Conservation (phyloP, 2,888 invertebrate genomes). For the Hypomecis punctinalis region DNA sequence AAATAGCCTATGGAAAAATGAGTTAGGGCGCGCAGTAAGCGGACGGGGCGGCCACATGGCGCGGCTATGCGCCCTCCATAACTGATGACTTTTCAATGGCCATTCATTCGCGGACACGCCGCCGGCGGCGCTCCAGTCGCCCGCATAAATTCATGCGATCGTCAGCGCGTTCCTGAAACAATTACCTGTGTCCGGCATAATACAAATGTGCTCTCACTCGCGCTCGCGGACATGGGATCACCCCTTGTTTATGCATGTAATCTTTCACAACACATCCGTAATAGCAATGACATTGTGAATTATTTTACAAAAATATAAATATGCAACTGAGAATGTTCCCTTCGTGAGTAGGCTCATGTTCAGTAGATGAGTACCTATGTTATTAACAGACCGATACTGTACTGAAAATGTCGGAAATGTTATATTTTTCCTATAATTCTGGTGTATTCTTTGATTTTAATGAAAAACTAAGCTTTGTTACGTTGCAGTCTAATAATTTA, state of each 20-base stretch:
- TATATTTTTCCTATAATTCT: too few relatives aligned
- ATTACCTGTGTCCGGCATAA: conserved; percentile 52
- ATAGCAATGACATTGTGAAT: neutral
- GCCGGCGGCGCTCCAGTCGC: conserved; percentile 50
- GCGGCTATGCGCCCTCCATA: conserved; percentile 80
- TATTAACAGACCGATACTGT: too few relatives aligned
- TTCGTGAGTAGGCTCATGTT: too few relatives aligned
- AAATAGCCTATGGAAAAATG: conserved; percentile 79
- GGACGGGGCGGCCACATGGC: conserved; percentile 74
- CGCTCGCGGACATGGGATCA: conserved; percentile 9
- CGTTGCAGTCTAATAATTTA: neutral
- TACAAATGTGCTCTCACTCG: conserved; percentile 37
- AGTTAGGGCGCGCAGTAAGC: conserved; percentile 58
- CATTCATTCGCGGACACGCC: conserved; percentile 75
- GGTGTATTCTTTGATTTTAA: too few relatives aligned
- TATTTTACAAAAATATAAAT: neutral
- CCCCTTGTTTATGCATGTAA: neutral
- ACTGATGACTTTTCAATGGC: conserved; percentile 84
- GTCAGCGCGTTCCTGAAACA: conserved; percentile 60
- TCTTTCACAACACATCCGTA: neutral
- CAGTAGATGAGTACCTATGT: too few relatives aligned
- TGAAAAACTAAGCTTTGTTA: too few relatives aligned
- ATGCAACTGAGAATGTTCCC: too few relatives aligned
- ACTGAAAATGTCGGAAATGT: too few relatives aligned
- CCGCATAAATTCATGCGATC: conserved; percentile 61